A percentile compares a stretch with the other conserved stretches of the same genome.
Evolutionary conservation across 2,888 invertebrate species (phyloP).

Genomic region (Camptogramma bilineatum): DNA sequence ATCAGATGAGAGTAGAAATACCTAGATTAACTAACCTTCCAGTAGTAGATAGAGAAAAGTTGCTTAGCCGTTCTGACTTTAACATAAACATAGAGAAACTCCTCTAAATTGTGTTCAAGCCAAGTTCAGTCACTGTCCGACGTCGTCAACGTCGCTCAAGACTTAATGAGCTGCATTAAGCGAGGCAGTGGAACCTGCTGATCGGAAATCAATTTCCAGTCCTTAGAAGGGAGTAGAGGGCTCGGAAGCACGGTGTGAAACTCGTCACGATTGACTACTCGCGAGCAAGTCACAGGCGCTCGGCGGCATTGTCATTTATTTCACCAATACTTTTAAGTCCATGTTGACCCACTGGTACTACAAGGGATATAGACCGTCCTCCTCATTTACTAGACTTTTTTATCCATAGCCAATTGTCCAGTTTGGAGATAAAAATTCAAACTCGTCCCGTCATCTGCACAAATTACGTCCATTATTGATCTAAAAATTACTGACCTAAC

Average conservation of each 20-base stretch:
- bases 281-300: slow-evolving; percentile 8
- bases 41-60: background rate
- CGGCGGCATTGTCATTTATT: too few relatives aligned
- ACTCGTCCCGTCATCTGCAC: too few relatives aligned
- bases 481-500: too few relatives aligned
- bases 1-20: too few relatives aligned
- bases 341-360: too few relatives aligned
- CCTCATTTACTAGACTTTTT: too few relatives aligned
- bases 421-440: too few relatives aligned
- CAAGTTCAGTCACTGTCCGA: background rate
- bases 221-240: slow-evolving; percentile 4
- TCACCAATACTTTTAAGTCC: too few relatives aligned
- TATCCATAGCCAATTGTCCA: too few relatives aligned
- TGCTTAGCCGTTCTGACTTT: background rate
- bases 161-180: background rate
- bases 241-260: slow-evolving; percentile 18
- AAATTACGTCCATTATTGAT: too few relatives aligned
- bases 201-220: slow-evolving; percentile 23
- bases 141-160: background rate
- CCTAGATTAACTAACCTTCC: background rate
- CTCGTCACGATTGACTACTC: background rate
- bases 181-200: slow-evolving; percentile 1
- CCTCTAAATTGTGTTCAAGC: background rate
- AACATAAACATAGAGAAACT: background rate
- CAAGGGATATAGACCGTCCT: too few relatives aligned